phyloP scores from a whole-genome alignment of 2,888 invertebrate genomes.

The Reticulitermes lucifugus region DNA sequence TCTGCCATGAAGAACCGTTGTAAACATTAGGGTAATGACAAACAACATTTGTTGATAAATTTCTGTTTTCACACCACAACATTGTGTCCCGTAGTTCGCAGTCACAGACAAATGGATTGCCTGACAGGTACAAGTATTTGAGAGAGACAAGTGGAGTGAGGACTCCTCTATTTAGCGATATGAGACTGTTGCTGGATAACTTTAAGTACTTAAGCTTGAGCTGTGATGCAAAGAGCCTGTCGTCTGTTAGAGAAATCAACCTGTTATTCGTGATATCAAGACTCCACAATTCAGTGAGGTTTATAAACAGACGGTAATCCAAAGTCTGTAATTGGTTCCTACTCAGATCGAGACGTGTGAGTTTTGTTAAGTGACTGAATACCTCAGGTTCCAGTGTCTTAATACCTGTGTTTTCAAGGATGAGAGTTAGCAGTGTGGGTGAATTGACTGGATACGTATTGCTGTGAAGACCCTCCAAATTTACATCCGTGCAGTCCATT shows the following conservation, averaged over 20 bases:
- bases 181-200: neutral
- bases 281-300: neutral
- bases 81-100: neutral
- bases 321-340: neutral
- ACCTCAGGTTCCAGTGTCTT: neutral
- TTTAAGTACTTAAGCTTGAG: neutral
- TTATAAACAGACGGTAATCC: neutral
- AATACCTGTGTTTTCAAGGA: neutral
- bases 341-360: neutral
- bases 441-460: neutral
- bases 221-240: neutral
- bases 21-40: neutral
- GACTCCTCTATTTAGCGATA: neutral
- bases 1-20: neutral
- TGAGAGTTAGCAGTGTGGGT: neutral
- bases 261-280: neutral
- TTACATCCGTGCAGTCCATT: neutral
- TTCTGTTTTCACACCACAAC: neutral
- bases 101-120: constrained; percentile 10
- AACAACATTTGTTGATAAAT: neutral
- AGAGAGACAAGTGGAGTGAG: neutral
- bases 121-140: neutral
- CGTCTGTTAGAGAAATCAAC: neutral
- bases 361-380: neutral
- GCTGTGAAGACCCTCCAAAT: neutral